These are phyloP conservation scores for Danio albolineatus DNA, from an alignment of 2,797 vertebrate species.

Conservation along the genomic window DNA sequence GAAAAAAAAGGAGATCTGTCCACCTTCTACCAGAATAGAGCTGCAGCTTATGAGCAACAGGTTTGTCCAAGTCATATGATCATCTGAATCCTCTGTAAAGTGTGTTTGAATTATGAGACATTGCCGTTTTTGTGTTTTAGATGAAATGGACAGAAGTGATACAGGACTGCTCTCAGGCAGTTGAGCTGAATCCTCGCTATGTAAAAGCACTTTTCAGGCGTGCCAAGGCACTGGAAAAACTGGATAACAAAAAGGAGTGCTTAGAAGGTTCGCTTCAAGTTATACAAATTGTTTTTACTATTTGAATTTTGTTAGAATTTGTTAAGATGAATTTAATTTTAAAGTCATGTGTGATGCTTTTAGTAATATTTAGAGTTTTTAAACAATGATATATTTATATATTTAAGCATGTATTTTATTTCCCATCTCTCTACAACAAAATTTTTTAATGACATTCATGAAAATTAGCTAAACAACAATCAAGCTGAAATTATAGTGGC, in stretches of 20 bases:
- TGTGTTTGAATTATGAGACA: background rate
- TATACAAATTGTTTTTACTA: background rate
- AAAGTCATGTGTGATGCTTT: background rate
- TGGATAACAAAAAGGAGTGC: slow-evolving; percentile 97
- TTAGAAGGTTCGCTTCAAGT: slow-evolving; percentile 86
- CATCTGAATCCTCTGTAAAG: background rate
- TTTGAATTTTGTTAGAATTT: background rate
- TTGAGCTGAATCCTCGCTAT: slow-evolving; percentile 95
- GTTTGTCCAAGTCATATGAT: slow-evolving; percentile 70
- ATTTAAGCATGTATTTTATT: no score
- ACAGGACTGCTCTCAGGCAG: slow-evolving; percentile 92
- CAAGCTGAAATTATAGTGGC: no score
- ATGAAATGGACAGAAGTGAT: slow-evolving; percentile 96
- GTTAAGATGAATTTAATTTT: background rate
- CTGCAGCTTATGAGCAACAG: slow-evolving; percentile 96
- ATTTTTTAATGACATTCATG: no score
- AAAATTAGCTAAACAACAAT: no score
- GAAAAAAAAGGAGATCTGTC: slow-evolving; percentile 94
- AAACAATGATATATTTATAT: no score
- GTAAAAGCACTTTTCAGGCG: slow-evolving; percentile 97
- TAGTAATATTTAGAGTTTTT: background rate
- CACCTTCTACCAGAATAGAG: slow-evolving; percentile 98
- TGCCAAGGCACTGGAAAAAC: slow-evolving; percentile 94
- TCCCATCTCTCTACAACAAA: no score
- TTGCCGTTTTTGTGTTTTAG: slow-evolving; percentile 70